phyloP scores from a whole-genome alignment of 1,140 invertebrate genomes.

The Saccostrea cuccullata region DNA sequence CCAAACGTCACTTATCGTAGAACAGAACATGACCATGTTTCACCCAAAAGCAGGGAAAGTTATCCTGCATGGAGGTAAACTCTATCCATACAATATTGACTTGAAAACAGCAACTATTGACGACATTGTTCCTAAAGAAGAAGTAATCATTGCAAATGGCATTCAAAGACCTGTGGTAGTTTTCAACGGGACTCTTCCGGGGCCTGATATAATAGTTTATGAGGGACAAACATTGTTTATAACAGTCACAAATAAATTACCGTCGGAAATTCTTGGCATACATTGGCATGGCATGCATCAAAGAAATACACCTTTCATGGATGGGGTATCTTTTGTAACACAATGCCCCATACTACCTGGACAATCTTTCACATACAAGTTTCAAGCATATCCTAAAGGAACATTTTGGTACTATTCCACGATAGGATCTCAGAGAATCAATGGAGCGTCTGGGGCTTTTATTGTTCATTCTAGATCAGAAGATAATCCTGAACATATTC shows the following conservation, averaged over 20 bases:
- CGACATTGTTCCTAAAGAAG: conserved; percentile 74
- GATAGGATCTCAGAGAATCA: conserved; percentile 62
- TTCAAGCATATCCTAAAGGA: conserved; percentile 63
- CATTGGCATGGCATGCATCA: conserved; percentile 94
- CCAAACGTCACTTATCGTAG: conserved; percentile 59
- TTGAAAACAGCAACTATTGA: conserved; percentile 80
- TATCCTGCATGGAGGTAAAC: conserved; percentile 51
- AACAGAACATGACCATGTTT: conserved; percentile 62
- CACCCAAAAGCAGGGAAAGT: conserved; percentile 51
- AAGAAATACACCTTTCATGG: conserved; percentile 89
- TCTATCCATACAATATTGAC: conserved; percentile 59
- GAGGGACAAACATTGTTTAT: conserved; percentile 91
- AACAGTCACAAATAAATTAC: conserved; percentile 90
- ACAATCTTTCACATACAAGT: conserved; percentile 91
- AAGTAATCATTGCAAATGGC: conserved; percentile 71
- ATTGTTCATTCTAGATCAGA: conserved; percentile 49
- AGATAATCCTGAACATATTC: conserved; percentile 13
- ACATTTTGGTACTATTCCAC: conserved; percentile 75
- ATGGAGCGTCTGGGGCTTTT: conserved; percentile 67
- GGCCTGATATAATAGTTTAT: conserved; percentile 84
- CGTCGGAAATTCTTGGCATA: conserved; percentile 88
- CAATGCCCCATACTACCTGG: conserved; percentile 93
- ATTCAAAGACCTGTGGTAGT: conserved; percentile 61
- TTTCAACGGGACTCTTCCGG: conserved; percentile 71
- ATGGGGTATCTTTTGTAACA: conserved; percentile 93